Evolutionary conservation across 2,797 vertebrate species (phyloP), one percentile per base, ranked within the genome.

Genomic region (Hipposideros larvatus): DNA sequence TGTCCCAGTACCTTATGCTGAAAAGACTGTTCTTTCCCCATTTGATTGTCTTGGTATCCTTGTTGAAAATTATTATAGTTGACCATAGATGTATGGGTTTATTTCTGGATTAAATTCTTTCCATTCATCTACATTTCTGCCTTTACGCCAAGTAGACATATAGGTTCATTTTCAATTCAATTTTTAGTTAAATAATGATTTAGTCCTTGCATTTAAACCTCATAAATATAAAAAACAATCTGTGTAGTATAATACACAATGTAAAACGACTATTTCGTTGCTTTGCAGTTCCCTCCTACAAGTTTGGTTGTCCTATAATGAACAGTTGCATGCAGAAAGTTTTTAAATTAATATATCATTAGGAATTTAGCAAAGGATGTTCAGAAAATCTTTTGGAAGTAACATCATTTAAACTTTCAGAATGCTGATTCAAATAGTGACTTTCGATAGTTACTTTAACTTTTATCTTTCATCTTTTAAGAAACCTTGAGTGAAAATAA

Each of bases 171-270:
- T 95, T 80, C 74, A 11, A 74, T 82, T 34, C 11, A 18, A 88
- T 87, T 90, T 93, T 80, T 48, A 84, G 74, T 85, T 92, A 94
- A 96, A 48, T 94, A 87, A 65, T 90, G 46, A 77, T 87, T 94
- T 78, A 90, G 18, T 95, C 26, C 34, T 34, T 92, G 11, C 22
- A 86, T 91, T 88, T 96, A 96, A 96, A 87, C 19, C 22, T 94
- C 4, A 57, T 53, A 89, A 92, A 89, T 88, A 86, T 26, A 43
- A 55, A 73, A 94, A 80, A 9, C 22, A 77, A 13, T 65, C 21
- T 89, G 7, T 94, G 13, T 59, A 90, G 34, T 85, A 4, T 77
- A 77, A 18, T 94, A 92, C 8, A 59, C 65, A 90, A 37, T 83
- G 15, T 71, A 86, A 88, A 83, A 92, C 93, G 93, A 87, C 31